These are phyloP conservation scores for Anastatus disparis DNA, from an alignment of 1,140 invertebrate genomes.

Conservation along the genomic window DNA sequence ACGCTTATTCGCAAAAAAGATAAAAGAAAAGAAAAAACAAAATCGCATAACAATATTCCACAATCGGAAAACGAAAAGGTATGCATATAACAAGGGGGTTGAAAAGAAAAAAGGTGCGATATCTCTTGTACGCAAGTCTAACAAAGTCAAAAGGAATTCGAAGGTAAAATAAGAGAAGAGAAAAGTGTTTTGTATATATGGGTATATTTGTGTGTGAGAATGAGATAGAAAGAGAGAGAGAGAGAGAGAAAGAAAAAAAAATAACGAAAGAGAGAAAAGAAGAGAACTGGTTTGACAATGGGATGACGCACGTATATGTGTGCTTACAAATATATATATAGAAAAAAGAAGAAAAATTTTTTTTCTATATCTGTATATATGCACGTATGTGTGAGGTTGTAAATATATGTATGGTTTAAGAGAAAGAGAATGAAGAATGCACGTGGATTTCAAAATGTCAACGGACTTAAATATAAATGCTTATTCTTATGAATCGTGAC, in stretches of 20 bases:
- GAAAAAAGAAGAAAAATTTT: no score
- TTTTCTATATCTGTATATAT: no score
- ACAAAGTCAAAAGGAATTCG: slow-evolving; percentile 19
- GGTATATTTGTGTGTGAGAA: no score
- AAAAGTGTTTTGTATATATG: not conserved
- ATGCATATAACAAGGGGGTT: not conserved
- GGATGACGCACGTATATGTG: slow-evolving; percentile 26
- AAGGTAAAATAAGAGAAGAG: slow-evolving; percentile 5
- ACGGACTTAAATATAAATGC: slow-evolving; percentile 8
- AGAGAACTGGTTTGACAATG: slow-evolving; percentile 26
- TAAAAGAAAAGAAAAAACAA: not conserved
- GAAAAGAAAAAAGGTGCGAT: not conserved
- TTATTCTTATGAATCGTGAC: slow-evolving; percentile 18
- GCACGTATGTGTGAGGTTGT: no score
- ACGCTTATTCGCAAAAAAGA: no score
- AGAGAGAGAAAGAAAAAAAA: slow-evolving; percentile 5
- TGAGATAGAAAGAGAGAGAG: slow-evolving; percentile 1
- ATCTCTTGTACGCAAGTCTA: not conserved
- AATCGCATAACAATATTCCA: not conserved
- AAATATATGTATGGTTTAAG: not conserved
- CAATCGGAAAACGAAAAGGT: not conserved
- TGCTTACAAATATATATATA: not conserved
- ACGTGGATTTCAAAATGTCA: slow-evolving; percentile 32
- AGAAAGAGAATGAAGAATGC: slow-evolving; percentile 24
- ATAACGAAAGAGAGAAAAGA: slow-evolving; percentile 10